A percentile compares a stretch with the other conserved stretches of the same genome.
These are phyloP conservation scores for Acanthosepion pharaonis DNA, from an alignment of 2,888 invertebrate genomes.

Conservation along the genomic window DNA sequence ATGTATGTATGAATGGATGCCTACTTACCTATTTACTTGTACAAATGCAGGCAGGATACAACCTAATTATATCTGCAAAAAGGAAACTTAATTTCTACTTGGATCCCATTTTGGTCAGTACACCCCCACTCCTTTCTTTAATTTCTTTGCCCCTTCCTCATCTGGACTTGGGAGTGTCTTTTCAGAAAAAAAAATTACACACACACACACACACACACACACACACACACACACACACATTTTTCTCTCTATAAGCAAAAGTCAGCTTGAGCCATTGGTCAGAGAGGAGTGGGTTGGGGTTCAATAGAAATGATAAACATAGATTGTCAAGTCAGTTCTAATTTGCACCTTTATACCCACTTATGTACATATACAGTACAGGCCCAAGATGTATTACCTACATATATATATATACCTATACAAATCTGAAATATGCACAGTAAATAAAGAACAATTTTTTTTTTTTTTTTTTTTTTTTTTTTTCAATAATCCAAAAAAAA, in stretches of 20 bases:
- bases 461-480: too few species aligned
- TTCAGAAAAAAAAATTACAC: background rate
- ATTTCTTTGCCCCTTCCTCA: background rate
- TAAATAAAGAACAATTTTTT: constrained; percentile 17
- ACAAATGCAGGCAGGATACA: background rate
- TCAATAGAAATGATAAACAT: background rate
- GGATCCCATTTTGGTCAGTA: background rate
- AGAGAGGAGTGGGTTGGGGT: background rate
- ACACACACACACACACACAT: background rate
- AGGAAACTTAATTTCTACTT: background rate
- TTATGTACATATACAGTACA: background rate
- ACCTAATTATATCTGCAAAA: background rate
- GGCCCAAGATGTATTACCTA: background rate
- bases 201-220: background rate
- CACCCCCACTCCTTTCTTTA: background rate
- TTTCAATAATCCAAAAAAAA: background rate
- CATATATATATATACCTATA: background rate
- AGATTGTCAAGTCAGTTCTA: constrained; percentile 4
- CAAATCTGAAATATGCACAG: background rate
- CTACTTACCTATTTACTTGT: background rate
- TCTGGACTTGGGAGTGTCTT: background rate
- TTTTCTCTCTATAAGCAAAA: background rate
- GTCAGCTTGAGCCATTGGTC: too few species aligned
- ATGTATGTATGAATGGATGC: background rate
- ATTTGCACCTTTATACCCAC: background rate